Base-by-base conservation (phyloP, 1,140 invertebrate genomes). In the Himalopsyche phryganea region DNA sequence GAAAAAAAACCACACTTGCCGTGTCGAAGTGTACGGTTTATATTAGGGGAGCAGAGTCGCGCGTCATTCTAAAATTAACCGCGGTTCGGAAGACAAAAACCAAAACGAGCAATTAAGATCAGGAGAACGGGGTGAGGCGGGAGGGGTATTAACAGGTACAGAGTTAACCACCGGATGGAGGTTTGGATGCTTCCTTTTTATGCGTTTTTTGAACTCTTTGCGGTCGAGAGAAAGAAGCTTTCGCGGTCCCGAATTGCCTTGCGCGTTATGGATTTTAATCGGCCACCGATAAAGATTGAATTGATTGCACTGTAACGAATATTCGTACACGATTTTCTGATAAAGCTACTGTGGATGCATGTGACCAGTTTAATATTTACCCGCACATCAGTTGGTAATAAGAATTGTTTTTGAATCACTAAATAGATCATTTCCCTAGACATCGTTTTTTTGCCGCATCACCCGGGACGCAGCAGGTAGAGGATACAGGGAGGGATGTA, bases 21-120 rank as follows among this genome's bases (percentile, higher is more conserved):
- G 15, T 14, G 13, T 41, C 33, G 41, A 45, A 54, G 51, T 56
- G 53, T 38, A 46, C 23, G 53, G 32, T 28, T 28, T 28, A 32
- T 28, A 14, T 55, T 35, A 32, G 17, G 44, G 6, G 14, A 23
- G n/a, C 45, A 32, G 20, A 40, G 55, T 41, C 48, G 55, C 15
- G 49, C 38, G 56, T 32, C 33, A 18, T 49, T 63, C 61, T 63
- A 63, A 60, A 56, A 51, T 63, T 63, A 63, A 60, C 52, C 48
- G 52, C 50, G 48, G 41, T 46, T 52, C 54, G 51, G 40, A 56
- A 63, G 61, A 63, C 56, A 63, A 63, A 60, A 63, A 63, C 56
- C 61, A 57, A 63, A 57, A 60, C 56, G 50, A 60, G 51, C 56
- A 59, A 63, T 63, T 52, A 59, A 56, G 57, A 56, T 47, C 41